Evolutionary conservation across 2,113 vertebrate genomes (phyloP), one percentile per base, ranked within the genome.

Genomic region (Amia ocellicauda): DNA sequence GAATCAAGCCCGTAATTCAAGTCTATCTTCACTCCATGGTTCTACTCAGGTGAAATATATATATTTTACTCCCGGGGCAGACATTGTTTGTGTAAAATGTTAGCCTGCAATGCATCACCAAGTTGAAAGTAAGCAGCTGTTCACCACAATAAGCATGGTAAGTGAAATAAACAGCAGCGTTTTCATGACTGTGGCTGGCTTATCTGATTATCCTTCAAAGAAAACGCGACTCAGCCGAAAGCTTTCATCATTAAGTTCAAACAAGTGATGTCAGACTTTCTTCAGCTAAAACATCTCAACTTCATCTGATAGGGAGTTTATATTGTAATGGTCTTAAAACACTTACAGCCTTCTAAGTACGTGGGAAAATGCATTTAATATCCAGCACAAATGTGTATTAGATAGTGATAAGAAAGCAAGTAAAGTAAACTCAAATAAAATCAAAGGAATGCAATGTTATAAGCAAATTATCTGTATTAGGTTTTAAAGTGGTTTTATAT

Each of bases 201-300:
- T 72, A 55, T 68, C 68, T 80, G 71, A 83, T 78, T 62, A 81
- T 72, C 67, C 79, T 74, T 83, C 79, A 80, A 80, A 83, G 76
- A 69, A 79, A 74, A 55, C 61, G 59, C 70, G 75, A 68, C 60
- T 68, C 71, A 58, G 70, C 66, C 66, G 60, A 75, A 67, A 73
- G 59, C 69, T 83, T 79, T 83, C 68, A 79, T 81, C 71, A 77
- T 64, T 53, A 42, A 76, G 73, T 82, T 84, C 78, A 83, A 77
- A 81, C 68, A 67, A 73, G 72, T n/a, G 57, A 63, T 49, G 57
- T 72, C 69, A 60, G n/a, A n/a, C n/a, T n/a, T n/a, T 60, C 42
- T 61, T 45, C 64, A 57, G 62, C 61, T 53, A 67, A 73, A 73
- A 64, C 36, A 66, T 66, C 63, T 67, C 54, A 8, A 36, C 63